Evolutionary conservation across 2,888 invertebrate species (phyloP).

Genomic region (Lymantria dispar): DNA sequence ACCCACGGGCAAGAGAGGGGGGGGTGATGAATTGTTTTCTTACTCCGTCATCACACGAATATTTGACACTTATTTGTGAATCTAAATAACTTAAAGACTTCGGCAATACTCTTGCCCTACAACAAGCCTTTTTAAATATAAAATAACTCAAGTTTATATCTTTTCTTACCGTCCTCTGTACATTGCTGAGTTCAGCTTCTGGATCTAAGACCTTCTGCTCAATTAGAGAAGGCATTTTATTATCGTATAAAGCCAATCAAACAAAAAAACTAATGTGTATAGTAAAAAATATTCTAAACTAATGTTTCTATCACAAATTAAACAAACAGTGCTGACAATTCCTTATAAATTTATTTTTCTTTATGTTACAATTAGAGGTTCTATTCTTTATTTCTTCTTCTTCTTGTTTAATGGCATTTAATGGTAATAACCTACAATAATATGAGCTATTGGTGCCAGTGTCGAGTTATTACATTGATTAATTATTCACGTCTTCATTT

Average conservation of each 20-base stretch:
- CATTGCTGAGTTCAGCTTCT: slow-evolving; percentile 74
- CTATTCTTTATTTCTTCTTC: background rate
- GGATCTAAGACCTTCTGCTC: slow-evolving; percentile 68
- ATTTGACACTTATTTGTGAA: too few relatives aligned
- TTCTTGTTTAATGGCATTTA: too few relatives aligned
- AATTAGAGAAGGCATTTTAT: slow-evolving; percentile 59
- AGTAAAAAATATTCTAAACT: background rate
- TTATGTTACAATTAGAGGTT: background rate
- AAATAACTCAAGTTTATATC: background rate
- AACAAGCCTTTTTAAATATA: background rate
- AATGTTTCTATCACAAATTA: background rate
- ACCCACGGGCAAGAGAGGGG: too few relatives aligned
- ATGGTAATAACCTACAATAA: too few relatives aligned
- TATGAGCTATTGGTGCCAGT: too few relatives aligned
- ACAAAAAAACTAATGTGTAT: background rate
- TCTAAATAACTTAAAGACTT: too few relatives aligned
- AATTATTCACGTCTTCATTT: too few relatives aligned
- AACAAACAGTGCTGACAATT: background rate
- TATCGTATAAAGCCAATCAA: background rate
- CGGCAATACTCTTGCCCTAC: too few relatives aligned
- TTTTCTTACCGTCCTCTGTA: slow-evolving; percentile 57
- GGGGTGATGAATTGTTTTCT: too few relatives aligned
- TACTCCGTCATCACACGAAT: too few relatives aligned
- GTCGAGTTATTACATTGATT: too few relatives aligned
- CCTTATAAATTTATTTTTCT: background rate